Evolutionary conservation across 2,888 invertebrate species (phyloP).

Genomic region (Horisme vitalbata): DNA sequence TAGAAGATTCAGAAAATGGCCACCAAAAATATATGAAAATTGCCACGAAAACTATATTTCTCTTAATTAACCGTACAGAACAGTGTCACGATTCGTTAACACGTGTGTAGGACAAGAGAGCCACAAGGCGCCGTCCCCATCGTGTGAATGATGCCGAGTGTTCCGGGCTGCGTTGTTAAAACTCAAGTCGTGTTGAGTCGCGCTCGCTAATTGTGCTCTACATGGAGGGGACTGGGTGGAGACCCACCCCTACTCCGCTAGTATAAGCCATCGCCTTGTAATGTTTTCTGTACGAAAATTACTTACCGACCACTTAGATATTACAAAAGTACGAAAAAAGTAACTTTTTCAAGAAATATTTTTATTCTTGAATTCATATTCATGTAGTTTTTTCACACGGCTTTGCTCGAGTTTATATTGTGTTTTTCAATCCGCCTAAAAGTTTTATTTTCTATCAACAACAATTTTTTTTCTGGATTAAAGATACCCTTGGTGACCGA

Average conservation of each 20-base stretch:
- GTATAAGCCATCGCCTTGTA: slow-evolving; percentile 43
- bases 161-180: slow-evolving; percentile 75
- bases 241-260: slow-evolving; percentile 38
- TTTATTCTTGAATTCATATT: neutral
- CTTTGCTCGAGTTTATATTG: neutral
- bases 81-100: slow-evolving; percentile 49
- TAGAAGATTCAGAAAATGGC: too few species aligned
- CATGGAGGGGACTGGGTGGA: slow-evolving; percentile 48
- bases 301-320: neutral
- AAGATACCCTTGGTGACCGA: too few species aligned
- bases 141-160: slow-evolving; percentile 76
- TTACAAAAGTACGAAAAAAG: too few species aligned
- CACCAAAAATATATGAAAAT: neutral
- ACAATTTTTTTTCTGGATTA: too few species aligned
- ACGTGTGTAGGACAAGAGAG: slow-evolving; percentile 54
- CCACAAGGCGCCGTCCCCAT: slow-evolving; percentile 52
- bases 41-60: neutral
- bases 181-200: slow-evolving; percentile 78
- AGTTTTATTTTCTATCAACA: too few species aligned
- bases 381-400: neutral
- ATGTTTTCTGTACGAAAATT: slow-evolving; percentile 9
- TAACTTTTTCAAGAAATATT: too few species aligned
- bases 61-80: slow-evolving; percentile 15
- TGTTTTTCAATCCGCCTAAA: too few species aligned
- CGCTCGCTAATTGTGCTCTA: slow-evolving; percentile 80